These are phyloP conservation scores for Elanoides forficatus DNA, from an alignment of 2,113 vertebrate species.

Conservation along the genomic window DNA sequence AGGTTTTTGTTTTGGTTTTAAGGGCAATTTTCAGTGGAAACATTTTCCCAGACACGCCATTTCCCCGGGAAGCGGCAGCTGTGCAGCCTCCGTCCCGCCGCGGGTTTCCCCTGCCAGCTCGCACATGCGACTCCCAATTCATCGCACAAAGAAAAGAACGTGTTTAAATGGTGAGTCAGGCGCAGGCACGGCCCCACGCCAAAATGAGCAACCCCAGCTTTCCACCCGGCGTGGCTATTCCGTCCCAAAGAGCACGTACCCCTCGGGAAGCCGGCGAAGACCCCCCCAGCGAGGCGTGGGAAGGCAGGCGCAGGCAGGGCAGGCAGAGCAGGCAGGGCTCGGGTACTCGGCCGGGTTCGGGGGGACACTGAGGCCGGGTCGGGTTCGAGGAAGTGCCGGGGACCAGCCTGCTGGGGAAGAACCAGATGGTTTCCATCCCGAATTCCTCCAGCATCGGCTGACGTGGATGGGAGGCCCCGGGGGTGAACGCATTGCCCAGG, in stretches of 20 bases:
- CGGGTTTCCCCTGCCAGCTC: not conserved
- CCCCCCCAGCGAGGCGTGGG: rapidly evolving
- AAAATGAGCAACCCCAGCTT: not conserved
- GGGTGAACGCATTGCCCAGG: rapidly evolving
- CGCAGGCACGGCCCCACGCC: not conserved
- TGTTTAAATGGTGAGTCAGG: not conserved
- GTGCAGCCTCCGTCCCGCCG: rapidly evolving
- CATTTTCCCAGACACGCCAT: not conserved
- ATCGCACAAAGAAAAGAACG: not conserved
- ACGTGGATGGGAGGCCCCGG: rapidly evolving
- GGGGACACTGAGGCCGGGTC: rapidly evolving
- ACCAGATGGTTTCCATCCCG: not conserved
- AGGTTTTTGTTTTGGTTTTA: not conserved
- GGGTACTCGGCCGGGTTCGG: not conserved
- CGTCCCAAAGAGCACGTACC: rapidly evolving
- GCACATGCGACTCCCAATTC: not conserved
- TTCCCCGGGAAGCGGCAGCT: not conserved
- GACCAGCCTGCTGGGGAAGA: not conserved
- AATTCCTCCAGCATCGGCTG: not conserved
- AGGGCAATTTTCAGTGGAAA: not conserved
- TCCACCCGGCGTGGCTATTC: not conserved
- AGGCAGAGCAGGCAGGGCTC: not conserved
- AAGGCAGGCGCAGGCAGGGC: not conserved
- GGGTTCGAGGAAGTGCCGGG: rapidly evolving
- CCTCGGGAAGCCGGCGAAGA: rapidly evolving